phyloP scores from a whole-genome alignment of 2,113 vertebrate genomes.

The Anthoscopus minutus region DNA sequence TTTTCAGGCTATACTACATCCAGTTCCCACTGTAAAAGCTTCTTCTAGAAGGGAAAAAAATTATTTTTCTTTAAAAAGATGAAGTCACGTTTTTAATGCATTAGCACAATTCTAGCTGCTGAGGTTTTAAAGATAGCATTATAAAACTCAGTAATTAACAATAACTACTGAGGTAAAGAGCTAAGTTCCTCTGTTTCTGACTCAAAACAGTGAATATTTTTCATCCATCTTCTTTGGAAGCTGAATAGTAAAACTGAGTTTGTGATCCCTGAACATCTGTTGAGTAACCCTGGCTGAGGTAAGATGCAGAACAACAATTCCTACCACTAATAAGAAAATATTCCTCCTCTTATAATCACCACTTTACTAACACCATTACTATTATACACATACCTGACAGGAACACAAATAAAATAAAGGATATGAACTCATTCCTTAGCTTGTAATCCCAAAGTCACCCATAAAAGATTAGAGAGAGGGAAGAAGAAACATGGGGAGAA shows the following conservation, averaged over 20 bases:
- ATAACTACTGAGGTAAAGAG: not conserved
- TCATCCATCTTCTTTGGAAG: not conserved
- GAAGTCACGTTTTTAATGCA: not conserved
- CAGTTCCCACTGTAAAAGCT: not conserved
- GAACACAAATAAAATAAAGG: not conserved
- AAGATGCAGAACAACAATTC: not conserved
- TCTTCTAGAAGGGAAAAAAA: not conserved
- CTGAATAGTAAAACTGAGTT: not conserved
- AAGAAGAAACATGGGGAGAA: not conserved
- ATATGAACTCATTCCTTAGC: not conserved
- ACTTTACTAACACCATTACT: not conserved
- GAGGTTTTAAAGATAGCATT: not conserved
- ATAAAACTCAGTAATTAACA: not conserved
- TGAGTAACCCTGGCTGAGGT: not conserved
- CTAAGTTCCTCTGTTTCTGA: not conserved
- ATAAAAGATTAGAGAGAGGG: not conserved
- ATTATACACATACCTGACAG: not conserved
- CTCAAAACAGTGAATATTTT: not conserved
- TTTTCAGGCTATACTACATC: not conserved
- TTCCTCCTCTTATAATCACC: not conserved
- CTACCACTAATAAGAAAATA: not conserved
- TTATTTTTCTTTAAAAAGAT: not conserved
- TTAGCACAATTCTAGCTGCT: not conserved
- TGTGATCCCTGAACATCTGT: not conserved
- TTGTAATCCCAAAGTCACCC: not conserved